Base-by-base conservation (phyloP, 2,888 invertebrate species). In the Campoplex capitator region DNA sequence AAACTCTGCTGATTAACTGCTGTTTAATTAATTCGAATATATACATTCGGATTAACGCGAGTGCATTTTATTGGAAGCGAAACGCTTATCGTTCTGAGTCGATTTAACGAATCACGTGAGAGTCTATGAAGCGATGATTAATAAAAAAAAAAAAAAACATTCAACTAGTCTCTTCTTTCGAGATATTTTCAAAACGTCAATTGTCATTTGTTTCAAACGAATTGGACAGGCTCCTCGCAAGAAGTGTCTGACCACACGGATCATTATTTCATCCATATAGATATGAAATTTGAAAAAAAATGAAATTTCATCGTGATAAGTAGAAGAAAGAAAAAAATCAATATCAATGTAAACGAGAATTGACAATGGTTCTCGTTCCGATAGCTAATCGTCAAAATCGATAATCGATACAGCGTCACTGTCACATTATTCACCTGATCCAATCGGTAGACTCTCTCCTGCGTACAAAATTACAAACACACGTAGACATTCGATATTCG, bases 391-490 rank as follows among this genome's bases (percentile, higher is more conserved):
- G 35, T 70, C 65, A 56, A 75, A 23, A 45, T 58, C 62, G 70
- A 79, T 79, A 79, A 71, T 71, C 58, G 58, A 79, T 71, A 56
- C 18, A 32, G 23, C 76, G 51, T 48, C 45, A 70, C 79, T 71
- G 45, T 45, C 58, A 23, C 23, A 45, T 32, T 38, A 54, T 71
- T 70, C 56, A 58, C 70, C 70, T 45, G 48, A 58, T 42, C 45
- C 42, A 79, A 56, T 58, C 23, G 54, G 16, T 23, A 67, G 54
- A 28, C 11, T 42, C 38, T 38, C 54, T 13, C 38, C 8, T n/a
- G n/a, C 54, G 56, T 56, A 56, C 48, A 54, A 56, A 48, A 70
- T 42, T 79, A 79, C 79, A 38, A 18, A 32, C n/a, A 32, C n/a
- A n/a, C 70, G 51, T 62, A 70, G 32, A 71, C 23, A 58, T 67